Evolutionary conservation across 2,888 invertebrate genomes (phyloP), one percentile per base, ranked within the genome.

Genomic region (Allophyes oxyacanthae): DNA sequence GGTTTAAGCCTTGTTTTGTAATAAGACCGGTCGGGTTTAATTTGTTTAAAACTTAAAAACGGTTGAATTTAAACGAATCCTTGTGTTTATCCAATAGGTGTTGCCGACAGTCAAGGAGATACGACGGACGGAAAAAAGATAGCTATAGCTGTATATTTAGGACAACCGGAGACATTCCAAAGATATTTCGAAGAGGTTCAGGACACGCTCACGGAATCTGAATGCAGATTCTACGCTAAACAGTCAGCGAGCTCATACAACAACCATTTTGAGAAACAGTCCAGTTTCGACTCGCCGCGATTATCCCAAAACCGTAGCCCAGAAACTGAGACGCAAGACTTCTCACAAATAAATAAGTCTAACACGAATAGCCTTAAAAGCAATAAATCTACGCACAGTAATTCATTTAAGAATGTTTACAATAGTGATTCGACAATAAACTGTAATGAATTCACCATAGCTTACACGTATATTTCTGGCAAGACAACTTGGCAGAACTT

Each of bases 401-500:
- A 77, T 76, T 91, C 91, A 2, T 94, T 90, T 81, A 94, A 94
- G 78, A 94, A 94, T 78, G 92, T 90, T 52, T 94, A 93, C 78
- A 92, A 89, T 79, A 91, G 88, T 83, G 92, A 92, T 71, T 94
- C 94, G 73, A 94, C 94, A 79, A 92, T 95, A 82, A 95, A 94
- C 71, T 95, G 95, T 64, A 96, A 96, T 86, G 96, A 97, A 87
- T 97, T 97, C 82, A 94, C 97, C 4, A 97, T 99, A 82, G 98
- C 99, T 10, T 97, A 96, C 78, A 97, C 99, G 3, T 97, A 97
- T 81, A 97, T 99, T 66, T 98, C 98, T 73, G 97, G 98, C 59
- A 98, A 98, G 88, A 98, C 98, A 0, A 98, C 97, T 57, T 99
- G 99, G 99, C 98, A 98, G 85, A 97, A 98, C 83, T 94, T 99